Evolutionary conservation across 2,113 vertebrate genomes (phyloP).

Genomic region (Baryphthengus martii): DNA sequence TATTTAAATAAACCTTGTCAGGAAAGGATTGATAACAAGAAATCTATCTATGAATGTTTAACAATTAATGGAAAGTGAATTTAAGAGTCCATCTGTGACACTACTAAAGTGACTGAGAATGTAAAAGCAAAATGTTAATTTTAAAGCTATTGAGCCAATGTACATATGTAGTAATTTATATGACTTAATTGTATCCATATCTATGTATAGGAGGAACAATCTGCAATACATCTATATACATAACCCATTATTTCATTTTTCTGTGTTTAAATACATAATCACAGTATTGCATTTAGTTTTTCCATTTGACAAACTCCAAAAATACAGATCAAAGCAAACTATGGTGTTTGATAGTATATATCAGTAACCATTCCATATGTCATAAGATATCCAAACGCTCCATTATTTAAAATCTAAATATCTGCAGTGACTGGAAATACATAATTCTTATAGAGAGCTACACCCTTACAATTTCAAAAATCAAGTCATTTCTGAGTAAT

Average conservation of each 20-base stretch:
- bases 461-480: neutral
- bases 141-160: neutral
- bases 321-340: neutral
- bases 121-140: neutral
- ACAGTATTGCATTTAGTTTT: neutral
- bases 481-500: neutral
- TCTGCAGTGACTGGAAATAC: neutral
- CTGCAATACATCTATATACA: neutral
- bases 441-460: neutral
- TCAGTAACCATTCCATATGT: neutral
- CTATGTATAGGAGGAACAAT: neutral
- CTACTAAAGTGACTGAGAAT: neutral
- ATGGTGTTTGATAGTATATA: neutral
- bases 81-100: neutral
- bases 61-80: neutral
- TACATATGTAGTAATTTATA: neutral
- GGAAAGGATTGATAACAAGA: neutral
- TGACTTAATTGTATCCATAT: neutral
- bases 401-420: neutral
- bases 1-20: neutral
- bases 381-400: neutral
- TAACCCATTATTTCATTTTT: neutral
- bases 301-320: neutral
- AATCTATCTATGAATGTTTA: neutral
- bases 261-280: neutral